Evolutionary conservation across 2,888 invertebrate genomes (phyloP).

Genomic region (Acrobasis repandana): DNA sequence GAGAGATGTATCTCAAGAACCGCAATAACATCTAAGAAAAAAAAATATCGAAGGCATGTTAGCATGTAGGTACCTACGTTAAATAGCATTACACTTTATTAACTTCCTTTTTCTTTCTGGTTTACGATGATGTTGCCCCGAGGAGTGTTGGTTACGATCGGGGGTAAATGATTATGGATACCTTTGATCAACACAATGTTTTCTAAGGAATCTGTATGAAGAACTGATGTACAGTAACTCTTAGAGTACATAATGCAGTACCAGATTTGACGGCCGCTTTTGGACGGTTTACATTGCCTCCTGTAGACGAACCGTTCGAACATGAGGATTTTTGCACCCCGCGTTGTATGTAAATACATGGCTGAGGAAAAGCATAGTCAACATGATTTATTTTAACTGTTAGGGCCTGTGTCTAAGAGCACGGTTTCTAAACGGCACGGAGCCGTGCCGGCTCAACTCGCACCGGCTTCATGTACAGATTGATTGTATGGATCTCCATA

Average conservation of each 20-base stretch:
- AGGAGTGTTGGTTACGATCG: conserved; percentile 41
- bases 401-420: no score
- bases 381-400: background rate
- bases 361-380: conserved; percentile 4
- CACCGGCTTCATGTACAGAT: no score
- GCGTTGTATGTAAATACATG: background rate
- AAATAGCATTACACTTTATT: no score
- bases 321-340: background rate
- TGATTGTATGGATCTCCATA: no score
- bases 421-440: no score
- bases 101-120: background rate
- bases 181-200: conserved; percentile 49
- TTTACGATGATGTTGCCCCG: conserved; percentile 33
- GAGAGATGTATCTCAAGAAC: no score
- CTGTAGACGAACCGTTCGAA: background rate
- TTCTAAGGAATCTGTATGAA: conserved; percentile 45
- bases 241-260: conserved; percentile 8
- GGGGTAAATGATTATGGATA: conserved; percentile 45
- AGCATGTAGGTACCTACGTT: no score
- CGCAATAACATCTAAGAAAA: no score
- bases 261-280: conserved; percentile 13
- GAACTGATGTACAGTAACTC: conserved; percentile 39
- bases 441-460: no score
- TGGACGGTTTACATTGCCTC: conserved; percentile 10
- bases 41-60: no score